Conservation (phyloP, 2,113 vertebrate genomes). For the Trochalopteron elliotii region DNA sequence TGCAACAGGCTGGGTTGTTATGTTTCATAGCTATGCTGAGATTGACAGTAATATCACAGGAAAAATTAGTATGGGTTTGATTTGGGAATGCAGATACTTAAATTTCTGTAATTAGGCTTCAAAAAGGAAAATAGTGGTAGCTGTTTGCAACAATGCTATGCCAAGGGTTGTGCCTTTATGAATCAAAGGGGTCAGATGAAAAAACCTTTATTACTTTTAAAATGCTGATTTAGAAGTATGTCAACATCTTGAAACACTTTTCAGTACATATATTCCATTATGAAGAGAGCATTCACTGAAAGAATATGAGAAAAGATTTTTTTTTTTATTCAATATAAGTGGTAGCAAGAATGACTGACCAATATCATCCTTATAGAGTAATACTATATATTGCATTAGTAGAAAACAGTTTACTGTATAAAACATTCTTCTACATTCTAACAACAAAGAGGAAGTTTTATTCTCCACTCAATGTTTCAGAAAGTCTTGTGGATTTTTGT, state of each 20-base stretch:
- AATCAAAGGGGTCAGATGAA: background rate
- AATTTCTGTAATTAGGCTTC: conserved; percentile 4
- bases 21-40: background rate
- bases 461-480: background rate
- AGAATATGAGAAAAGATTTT: background rate
- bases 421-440: background rate
- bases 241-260: conserved; percentile 3
- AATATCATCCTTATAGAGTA: background rate
- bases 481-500: background rate
- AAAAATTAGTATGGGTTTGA: background rate
- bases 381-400: background rate
- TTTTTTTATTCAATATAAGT: background rate
- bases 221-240: conserved; percentile 15
- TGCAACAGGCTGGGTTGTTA: background rate
- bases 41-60: background rate
- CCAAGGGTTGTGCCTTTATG: background rate
- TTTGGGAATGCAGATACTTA: background rate
- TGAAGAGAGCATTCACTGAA: background rate
- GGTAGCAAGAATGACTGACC: background rate
- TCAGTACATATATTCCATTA: background rate
- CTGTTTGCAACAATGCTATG: background rate
- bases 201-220: background rate
- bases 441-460: background rate
- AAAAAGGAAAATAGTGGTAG: background rate
- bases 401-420: background rate